A percentile compares a stretch with the other conserved stretches of the same genome.
These are phyloP conservation scores for Erebia ligea DNA, from an alignment of 2,888 invertebrate species.

Conservation along the genomic window DNA sequence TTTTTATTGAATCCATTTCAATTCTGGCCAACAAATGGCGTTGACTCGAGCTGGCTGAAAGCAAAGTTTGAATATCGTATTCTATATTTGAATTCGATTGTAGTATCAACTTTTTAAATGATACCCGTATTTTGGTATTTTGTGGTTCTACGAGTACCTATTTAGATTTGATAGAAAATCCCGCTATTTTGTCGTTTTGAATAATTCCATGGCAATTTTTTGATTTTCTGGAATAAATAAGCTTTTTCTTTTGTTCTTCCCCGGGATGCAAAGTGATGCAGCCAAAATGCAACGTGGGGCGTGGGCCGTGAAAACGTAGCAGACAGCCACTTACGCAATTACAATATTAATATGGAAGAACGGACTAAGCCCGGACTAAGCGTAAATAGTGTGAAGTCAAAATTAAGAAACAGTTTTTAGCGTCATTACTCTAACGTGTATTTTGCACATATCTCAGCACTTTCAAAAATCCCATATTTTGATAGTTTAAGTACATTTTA, in stretches of 20 bases:
- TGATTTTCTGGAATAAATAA: too few species aligned
- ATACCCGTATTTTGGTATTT: slow-evolving; percentile 28
- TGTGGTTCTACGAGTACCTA: background rate
- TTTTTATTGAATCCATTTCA: slow-evolving; percentile 59
- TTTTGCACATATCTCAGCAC: background rate
- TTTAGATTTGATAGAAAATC: background rate
- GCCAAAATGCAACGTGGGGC: too few species aligned
- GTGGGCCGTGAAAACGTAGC: too few species aligned
- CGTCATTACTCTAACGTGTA: background rate
- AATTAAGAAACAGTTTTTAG: too few species aligned
- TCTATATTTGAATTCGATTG: slow-evolving; percentile 63
- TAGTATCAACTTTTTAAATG: slow-evolving; percentile 50
- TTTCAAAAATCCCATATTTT: background rate
- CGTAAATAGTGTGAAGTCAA: too few species aligned
- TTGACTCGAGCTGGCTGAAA: slow-evolving; percentile 61
- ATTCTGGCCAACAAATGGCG: slow-evolving; percentile 64
- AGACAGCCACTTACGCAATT: too few species aligned
- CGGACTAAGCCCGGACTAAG: too few species aligned
- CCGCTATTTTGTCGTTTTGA: too few species aligned
- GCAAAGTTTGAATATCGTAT: slow-evolving; percentile 69
- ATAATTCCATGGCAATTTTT: too few species aligned
- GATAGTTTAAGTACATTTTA: background rate
- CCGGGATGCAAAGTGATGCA: too few species aligned
- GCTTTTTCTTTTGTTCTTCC: too few species aligned
- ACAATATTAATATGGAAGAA: too few species aligned